Percentiles rank a stretch among this genome's conserved stretches.
These are phyloP conservation scores for Hafferia zeledoni DNA, from an alignment of 2,797 vertebrate genomes.

Conservation along the genomic window DNA sequence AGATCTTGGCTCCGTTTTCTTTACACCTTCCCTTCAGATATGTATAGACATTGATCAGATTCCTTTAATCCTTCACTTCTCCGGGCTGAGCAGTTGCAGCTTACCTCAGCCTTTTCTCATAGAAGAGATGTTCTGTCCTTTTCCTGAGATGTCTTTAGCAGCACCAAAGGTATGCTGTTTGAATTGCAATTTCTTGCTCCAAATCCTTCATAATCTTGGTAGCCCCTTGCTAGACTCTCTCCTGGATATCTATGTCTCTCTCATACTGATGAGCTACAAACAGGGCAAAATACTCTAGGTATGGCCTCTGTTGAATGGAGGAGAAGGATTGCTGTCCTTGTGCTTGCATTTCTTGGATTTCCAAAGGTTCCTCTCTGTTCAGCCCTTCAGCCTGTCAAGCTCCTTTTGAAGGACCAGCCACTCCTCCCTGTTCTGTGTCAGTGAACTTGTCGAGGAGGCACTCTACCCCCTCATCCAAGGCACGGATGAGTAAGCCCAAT, in stretches of 20 bases:
- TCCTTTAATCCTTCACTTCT: too few relatives aligned
- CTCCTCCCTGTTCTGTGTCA: background rate
- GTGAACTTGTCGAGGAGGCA: rapidly evolving
- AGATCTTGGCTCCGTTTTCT: background rate
- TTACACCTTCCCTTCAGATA: background rate
- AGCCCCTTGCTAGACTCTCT: background rate
- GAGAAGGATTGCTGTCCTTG: background rate
- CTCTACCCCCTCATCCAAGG: background rate
- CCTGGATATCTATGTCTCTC: too few relatives aligned
- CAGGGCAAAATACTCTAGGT: background rate
- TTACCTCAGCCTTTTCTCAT: background rate
- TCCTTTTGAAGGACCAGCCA: background rate
- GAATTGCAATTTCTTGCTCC: background rate
- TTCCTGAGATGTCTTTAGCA: background rate
- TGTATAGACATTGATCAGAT: background rate
- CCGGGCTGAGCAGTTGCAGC: background rate
- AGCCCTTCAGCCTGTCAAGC: background rate
- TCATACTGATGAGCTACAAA: background rate
- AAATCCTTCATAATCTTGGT: background rate
- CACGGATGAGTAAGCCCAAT: background rate
- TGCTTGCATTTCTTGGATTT: background rate
- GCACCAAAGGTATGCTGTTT: background rate
- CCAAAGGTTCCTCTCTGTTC: background rate
- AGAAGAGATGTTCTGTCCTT: background rate
- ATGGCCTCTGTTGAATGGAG: background rate